These are phyloP conservation scores for Styela clava DNA, from an alignment of 23 tunicate genomes.

Conservation along the genomic window DNA sequence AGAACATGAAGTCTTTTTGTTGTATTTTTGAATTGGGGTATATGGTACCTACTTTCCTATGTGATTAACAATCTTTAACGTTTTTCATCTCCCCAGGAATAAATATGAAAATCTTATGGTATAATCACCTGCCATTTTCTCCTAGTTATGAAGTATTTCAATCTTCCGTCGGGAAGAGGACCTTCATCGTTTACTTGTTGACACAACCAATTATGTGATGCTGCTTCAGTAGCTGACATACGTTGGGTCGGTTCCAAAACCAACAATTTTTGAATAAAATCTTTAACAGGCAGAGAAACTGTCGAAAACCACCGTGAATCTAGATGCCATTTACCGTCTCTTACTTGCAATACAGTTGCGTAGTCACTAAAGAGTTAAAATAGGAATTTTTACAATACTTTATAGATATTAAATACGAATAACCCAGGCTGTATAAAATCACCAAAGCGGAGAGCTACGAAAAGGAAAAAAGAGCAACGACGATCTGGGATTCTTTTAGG, in stretches of 20 bases:
- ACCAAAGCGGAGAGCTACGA: too few species aligned
- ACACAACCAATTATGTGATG: conserved; percentile 38
- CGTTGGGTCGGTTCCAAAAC: conserved; percentile 24
- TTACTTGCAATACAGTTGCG: conserved; percentile 19
- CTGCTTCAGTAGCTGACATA: conserved; percentile 40
- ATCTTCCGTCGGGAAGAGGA: conserved; percentile 24
- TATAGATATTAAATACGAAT: too few species aligned
- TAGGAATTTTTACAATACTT: too few species aligned
- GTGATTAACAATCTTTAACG: too few species aligned
- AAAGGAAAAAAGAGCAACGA: too few species aligned
- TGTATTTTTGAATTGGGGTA: too few species aligned
- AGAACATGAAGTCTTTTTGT: too few species aligned
- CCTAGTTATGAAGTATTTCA: conserved; percentile 34
- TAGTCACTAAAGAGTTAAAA: conserved; percentile 36
- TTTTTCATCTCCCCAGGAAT: too few species aligned
- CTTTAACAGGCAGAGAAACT: conserved; percentile 10
- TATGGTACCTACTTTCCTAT: too few species aligned
- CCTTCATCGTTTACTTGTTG: neutral
- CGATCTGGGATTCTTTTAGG: too few species aligned
- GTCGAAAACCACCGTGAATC: conserved; percentile 12
- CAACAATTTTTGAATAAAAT: conserved; percentile 37
- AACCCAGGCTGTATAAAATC: too few species aligned
- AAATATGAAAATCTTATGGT: too few species aligned
- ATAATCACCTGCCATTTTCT: conserved; percentile 66
- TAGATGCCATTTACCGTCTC: conserved; percentile 18